These are phyloP conservation scores for Sinocyclocheilus grahami DNA, from an alignment of 2,113 vertebrate species.

Conservation along the genomic window DNA sequence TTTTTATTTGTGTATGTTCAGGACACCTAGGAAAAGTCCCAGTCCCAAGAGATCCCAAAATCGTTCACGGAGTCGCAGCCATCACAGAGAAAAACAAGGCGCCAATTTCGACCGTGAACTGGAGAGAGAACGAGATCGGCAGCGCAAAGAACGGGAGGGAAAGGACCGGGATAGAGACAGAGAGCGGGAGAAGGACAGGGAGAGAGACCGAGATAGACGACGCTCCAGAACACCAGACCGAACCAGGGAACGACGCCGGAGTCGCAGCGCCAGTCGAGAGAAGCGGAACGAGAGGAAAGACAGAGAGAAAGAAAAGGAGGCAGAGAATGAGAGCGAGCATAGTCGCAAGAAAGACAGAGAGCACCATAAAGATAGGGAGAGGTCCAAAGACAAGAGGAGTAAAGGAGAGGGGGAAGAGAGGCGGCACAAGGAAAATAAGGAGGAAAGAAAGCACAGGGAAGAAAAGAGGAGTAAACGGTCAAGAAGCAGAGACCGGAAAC, in stretches of 20 bases:
- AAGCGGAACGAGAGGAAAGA: constrained; percentile 69
- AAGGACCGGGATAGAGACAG: constrained; percentile 75
- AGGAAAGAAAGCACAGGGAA: constrained; percentile 85
- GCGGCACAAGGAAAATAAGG: constrained; percentile 83
- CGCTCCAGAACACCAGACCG: constrained; percentile 82
- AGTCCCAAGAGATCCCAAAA: constrained; percentile 90
- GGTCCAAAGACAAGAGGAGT: constrained; percentile 80
- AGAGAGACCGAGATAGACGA: constrained; percentile 54
- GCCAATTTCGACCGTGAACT: constrained; percentile 94
- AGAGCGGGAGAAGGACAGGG: constrained; percentile 70
- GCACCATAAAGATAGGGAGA: constrained; percentile 84
- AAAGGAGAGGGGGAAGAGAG: constrained; percentile 85
- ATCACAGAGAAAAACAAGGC: constrained; percentile 87
- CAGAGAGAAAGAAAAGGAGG: constrained; percentile 84
- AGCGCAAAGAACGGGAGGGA: constrained; percentile 88
- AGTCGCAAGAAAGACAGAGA: constrained; percentile 88
- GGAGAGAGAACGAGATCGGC: constrained; percentile 93
- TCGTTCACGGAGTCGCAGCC: constrained; percentile 93
- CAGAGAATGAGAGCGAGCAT: constrained; percentile 87
- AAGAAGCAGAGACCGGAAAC: constrained; percentile 82
- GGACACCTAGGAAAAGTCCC: constrained; percentile 87
- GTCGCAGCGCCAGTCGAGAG: constrained; percentile 69
- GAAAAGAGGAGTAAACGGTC: constrained; percentile 82
- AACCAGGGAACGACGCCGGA: constrained; percentile 77
- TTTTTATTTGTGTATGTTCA: constrained; percentile 56